Conservation (phyloP, 2,888 invertebrate species). For the Zeuzera pyrina region DNA sequence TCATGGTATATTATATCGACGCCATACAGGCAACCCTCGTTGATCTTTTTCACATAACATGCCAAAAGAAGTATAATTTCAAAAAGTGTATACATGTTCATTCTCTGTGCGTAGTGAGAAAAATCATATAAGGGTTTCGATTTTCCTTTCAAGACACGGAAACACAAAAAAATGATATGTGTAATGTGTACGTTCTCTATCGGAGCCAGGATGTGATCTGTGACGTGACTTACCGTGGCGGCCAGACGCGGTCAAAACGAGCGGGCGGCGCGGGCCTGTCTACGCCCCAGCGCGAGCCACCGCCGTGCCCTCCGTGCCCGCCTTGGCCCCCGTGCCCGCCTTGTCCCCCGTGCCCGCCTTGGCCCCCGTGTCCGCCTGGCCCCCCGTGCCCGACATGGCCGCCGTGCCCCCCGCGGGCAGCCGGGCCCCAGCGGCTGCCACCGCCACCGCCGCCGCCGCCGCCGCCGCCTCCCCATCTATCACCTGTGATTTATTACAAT, state of each 20-base stretch:
- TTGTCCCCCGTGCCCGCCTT: conserved; percentile 27
- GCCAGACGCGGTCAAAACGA: conserved; percentile 10
- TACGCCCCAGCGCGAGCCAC: conserved; percentile 23
- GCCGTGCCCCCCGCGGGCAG: conserved; percentile 15
- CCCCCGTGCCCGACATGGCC: conserved; percentile 13
- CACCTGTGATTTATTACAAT: conserved; percentile 25
- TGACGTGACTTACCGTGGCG: too few species aligned
- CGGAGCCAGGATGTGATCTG: too few species aligned
- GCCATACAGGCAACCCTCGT: too few species aligned
- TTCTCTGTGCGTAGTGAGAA: too few species aligned
- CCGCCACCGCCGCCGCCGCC: conserved; percentile 34
- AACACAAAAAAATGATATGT: too few species aligned
- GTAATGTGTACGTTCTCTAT: too few species aligned
- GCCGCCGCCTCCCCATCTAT: conserved; percentile 42
- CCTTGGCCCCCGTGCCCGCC: conserved; percentile 21
- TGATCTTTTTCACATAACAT: too few species aligned
- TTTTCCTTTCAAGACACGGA: too few species aligned
- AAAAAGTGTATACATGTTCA: too few species aligned
- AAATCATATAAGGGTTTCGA: too few species aligned
- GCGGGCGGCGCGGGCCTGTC: conserved; percentile 18
- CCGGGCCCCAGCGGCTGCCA: conserved; percentile 28
- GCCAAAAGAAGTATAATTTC: too few species aligned
- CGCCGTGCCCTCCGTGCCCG: conserved; percentile 34
- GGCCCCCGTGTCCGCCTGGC: conserved; percentile 32
- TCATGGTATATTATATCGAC: too few species aligned